phyloP scores from a whole-genome alignment of 2,797 vertebrate genomes.

The Peromyscus attwateri region DNA sequence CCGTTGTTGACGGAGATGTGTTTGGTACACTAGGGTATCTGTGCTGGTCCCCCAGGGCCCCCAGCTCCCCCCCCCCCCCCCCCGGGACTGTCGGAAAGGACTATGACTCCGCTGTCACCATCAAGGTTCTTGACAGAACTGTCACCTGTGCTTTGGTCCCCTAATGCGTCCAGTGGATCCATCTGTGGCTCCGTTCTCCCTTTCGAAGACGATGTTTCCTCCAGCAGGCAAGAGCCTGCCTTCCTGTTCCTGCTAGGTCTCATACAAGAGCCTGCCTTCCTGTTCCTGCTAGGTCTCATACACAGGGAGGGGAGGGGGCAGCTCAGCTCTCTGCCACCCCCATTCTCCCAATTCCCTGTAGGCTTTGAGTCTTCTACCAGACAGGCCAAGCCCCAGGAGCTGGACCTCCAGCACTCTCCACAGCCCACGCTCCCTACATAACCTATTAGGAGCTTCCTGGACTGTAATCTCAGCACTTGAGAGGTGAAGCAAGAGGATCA shows the following conservation, averaged over 20 bases:
- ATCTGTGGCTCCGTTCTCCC: background rate
- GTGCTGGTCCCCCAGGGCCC: background rate
- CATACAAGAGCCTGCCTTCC: background rate
- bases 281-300: background rate
- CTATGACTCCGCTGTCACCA: fast-evolving
- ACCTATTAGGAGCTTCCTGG: background rate
- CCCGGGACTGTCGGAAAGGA: background rate
- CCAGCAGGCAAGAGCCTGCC: background rate
- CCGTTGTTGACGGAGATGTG: background rate
- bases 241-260: too few species aligned
- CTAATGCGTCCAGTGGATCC: background rate
- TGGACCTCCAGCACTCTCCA: background rate
- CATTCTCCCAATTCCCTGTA: background rate
- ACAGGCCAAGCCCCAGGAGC: background rate
- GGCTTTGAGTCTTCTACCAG: background rate
- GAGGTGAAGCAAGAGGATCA: background rate
- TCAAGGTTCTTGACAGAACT: background rate
- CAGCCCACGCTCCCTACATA: background rate
- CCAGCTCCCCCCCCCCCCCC: background rate
- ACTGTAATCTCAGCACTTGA: background rate
- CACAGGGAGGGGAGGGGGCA: too few species aligned
- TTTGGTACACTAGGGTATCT: background rate
- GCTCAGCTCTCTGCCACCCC: background rate
- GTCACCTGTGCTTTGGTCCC: background rate
- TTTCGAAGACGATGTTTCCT: background rate